Base-by-base conservation (phyloP, 2,888 invertebrate genomes). In the Dichetophora obliterata region DNA sequence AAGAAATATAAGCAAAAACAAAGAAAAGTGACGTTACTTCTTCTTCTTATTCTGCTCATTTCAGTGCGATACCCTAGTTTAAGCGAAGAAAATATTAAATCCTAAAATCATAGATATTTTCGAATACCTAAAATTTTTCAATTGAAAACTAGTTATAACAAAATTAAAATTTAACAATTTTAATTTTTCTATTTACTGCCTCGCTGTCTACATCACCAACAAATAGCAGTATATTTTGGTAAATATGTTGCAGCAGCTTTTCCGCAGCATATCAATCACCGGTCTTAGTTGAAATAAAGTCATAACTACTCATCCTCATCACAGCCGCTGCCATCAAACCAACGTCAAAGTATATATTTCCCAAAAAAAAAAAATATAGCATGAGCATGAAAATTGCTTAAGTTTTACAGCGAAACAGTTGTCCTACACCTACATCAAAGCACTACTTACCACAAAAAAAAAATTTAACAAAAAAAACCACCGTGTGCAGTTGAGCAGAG, bases 351-450 rank as follows among this genome's bases (percentile, higher is more conserved):
- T 43, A 43, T 6, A 43, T 43, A 43, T 43, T 43, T 11, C 14
- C 43, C 43, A 11, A 11, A 43, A 43, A 43, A n/a, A n/a, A n/a
- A n/a, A n/a, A n/a, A n/a, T n/a, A 11, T 65, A 63, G 52, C 19
- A 22, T 19, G 24, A 61, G 43, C 54, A 75, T 70, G 54, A 75
- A 71, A 70, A 71, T 24, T 61, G 70, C 70, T 63, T 63, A 50
- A 75, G 61, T 68, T 50, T 34, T 57, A 68, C 61, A 77, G 57
- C 57, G 16, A 66, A 75, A 73, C 65, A 50, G 78, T 52, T 75
- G 70, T 74, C 75, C 73, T 77, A 34, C 75, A 75, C 71, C 52
- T 69, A 43, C 61, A 72, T 14, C 16, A 76, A 66, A 63, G 16
- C 59, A 75, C 61, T 16, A 16, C 63, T 19, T n/a, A n/a, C n/a